Conservation (phyloP, 2,113 vertebrate genomes). For the Martes martes region DNA sequence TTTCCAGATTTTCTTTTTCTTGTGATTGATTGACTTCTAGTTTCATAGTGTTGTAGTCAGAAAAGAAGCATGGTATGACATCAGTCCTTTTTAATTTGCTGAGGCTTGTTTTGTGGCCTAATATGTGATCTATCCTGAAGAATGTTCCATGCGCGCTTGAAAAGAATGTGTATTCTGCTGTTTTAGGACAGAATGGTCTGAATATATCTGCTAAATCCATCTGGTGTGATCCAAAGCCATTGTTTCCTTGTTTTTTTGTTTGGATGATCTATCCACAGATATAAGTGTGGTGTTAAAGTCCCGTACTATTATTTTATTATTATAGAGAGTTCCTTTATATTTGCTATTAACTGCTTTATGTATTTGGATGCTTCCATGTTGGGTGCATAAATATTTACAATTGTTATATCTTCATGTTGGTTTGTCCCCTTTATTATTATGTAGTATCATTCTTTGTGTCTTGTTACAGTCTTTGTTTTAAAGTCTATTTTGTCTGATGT, state of each 20-base stretch:
- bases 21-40: background rate
- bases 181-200: background rate
- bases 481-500: background rate
- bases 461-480: background rate
- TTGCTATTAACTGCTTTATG: background rate
- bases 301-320: background rate
- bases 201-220: background rate
- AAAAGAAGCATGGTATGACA: background rate
- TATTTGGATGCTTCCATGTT: background rate
- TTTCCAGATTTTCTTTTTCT: background rate
- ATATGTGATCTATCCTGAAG: background rate
- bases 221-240: background rate
- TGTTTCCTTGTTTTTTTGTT: background rate
- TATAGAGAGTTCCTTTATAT: background rate
- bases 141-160: background rate
- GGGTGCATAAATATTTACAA: background rate
- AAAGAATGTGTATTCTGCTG: background rate
- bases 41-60: background rate
- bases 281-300: background rate
- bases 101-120: background rate
- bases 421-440: background rate
- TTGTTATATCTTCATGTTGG: background rate
- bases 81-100: background rate
- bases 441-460: background rate
- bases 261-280: background rate